These are phyloP conservation scores for Polymixis flavicincta DNA, from an alignment of 2,888 invertebrate species.

Conservation along the genomic window DNA sequence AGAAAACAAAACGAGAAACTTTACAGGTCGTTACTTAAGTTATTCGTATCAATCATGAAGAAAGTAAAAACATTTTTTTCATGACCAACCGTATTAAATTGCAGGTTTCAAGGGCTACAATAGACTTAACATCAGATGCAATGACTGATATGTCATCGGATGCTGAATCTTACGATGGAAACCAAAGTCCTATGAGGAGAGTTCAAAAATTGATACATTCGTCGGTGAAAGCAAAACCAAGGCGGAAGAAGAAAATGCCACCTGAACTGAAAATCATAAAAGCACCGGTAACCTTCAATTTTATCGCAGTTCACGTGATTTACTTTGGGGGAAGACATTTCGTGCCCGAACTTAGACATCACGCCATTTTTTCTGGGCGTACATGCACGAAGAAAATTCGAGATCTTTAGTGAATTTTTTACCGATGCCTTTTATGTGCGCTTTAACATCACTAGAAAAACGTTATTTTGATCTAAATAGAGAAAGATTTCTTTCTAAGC, in stretches of 20 bases:
- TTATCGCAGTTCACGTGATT: constrained; percentile 22
- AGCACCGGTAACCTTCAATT: constrained; percentile 79
- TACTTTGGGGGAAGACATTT: constrained; percentile 13
- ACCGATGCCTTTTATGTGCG: background rate
- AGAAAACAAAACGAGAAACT: constrained; percentile 89
- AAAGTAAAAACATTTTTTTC: constrained; percentile 28
- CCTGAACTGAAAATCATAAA: constrained; percentile 88
- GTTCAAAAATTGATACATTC: constrained; percentile 84
- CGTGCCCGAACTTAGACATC: constrained; percentile 17
- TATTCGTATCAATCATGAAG: background rate
- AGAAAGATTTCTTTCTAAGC: background rate
- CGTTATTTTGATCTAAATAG: background rate
- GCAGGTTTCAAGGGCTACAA: constrained; percentile 90
- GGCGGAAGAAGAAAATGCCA: constrained; percentile 89
- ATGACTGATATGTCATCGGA: constrained; percentile 92
- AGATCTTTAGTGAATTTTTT: constrained; percentile 1
- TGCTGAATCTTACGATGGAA: constrained; percentile 89
- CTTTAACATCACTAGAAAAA: background rate
- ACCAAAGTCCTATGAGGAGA: constrained; percentile 85
- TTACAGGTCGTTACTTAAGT: constrained; percentile 85
- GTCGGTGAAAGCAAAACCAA: constrained; percentile 81
- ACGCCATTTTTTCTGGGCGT: constrained; percentile 17
- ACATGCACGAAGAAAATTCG: constrained; percentile 9
- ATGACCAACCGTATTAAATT: constrained; percentile 54
- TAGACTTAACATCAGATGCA: constrained; percentile 92